Evolutionary conservation across 2,888 invertebrate genomes (phyloP).

Genomic region (Adelphocoris suturalis): DNA sequence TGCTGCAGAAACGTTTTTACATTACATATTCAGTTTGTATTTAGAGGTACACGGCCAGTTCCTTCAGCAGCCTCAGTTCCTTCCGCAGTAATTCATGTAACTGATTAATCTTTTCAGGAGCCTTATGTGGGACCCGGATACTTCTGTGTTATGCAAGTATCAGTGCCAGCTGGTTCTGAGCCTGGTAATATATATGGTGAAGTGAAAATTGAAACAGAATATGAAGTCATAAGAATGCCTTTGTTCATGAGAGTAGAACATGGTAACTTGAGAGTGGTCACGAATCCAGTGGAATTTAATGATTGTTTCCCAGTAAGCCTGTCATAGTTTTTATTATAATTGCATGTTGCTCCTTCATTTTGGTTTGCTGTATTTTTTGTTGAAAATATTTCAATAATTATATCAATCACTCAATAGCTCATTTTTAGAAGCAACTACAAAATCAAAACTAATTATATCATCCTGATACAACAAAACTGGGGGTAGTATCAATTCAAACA

Average conservation of each 20-base stretch:
- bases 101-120: slow-evolving; percentile 70
- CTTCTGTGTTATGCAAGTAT: slow-evolving; percentile 86
- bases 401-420: too few species aligned
- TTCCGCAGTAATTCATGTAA: not conserved
- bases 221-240: slow-evolving; percentile 85
- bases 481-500: too few species aligned
- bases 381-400: too few species aligned
- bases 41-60: too few species aligned
- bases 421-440: too few species aligned
- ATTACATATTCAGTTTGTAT: too few species aligned
- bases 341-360: not conserved
- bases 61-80: too few species aligned
- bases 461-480: too few species aligned
- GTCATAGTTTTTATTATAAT: not conserved
- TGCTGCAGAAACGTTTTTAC: too few species aligned
- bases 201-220: slow-evolving; percentile 86
- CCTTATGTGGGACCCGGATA: slow-evolving; percentile 81
- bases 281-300: slow-evolving; percentile 85
- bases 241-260: slow-evolving; percentile 87
- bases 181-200: slow-evolving; percentile 86
- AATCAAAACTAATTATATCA: too few species aligned
- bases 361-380: not conserved
- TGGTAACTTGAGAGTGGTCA: slow-evolving; percentile 85
- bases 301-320: slow-evolving; percentile 89
- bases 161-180: slow-evolving; percentile 84